A percentile compares a stretch with the other conserved stretches of the same genome.
Conservation (phyloP, 2,888 invertebrate species). For the Argyra leucocephala region DNA sequence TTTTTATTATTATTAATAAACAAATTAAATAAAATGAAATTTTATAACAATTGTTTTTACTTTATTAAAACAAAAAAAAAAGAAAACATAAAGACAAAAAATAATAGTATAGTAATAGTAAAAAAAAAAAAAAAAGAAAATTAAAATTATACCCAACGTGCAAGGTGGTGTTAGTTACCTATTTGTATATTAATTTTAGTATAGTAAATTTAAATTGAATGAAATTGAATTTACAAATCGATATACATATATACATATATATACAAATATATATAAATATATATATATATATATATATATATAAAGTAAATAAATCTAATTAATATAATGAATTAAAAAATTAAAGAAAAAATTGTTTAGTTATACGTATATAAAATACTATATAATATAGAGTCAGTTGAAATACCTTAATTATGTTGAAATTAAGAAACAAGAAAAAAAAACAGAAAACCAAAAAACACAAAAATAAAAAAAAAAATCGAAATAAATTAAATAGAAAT, state of each 20-base stretch:
- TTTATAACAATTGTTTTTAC: neutral
- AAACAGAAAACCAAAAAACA: neutral
- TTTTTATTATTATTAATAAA: neutral
- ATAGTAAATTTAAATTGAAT: neutral
- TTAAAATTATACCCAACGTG: conserved; percentile 6
- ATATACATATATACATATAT: neutral
- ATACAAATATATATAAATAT: neutral
- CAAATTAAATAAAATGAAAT: neutral
- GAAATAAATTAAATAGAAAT: neutral
- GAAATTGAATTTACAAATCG: neutral
- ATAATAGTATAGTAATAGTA: neutral
- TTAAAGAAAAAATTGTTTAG: no score
- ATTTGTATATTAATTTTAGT: neutral
- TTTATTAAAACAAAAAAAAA: neutral
- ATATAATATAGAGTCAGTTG: neutral
- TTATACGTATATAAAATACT: neutral
- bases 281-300: neutral
- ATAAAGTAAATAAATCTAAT: no score
- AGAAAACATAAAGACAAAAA: neutral
- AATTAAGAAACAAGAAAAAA: neutral
- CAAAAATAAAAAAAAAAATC: neutral
- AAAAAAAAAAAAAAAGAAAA: neutral
- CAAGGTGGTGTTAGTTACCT: conserved; percentile 3
- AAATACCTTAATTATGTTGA: neutral
- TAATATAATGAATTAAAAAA: no score